Evolutionary conservation across 2,888 invertebrate species (phyloP), one percentile per base, ranked within the genome.

Genomic region (Tethea ocularis): DNA sequence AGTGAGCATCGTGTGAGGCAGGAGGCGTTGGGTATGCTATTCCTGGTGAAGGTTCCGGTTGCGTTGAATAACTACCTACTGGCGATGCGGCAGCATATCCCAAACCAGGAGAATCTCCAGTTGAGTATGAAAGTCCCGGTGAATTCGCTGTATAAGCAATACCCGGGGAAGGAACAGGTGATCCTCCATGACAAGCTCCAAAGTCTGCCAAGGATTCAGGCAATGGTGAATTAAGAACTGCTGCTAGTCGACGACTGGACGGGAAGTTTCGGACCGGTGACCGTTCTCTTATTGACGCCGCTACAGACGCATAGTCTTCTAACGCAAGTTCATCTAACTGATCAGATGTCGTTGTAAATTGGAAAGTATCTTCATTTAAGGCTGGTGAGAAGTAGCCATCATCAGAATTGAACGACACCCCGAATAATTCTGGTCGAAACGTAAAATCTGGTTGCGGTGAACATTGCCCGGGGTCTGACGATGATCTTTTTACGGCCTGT

Each of bases 11-110:
- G 73, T 97, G 97, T 71, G 97, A 97, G 1, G 97, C 97, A 5
- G 97, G 97, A 23, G 97, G 97, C 10, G 97, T 97, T 2, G 97
- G 97, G 80, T 97, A 97, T 23, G 96, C 85, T 51, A 97, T 94
- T 41, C 96, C 95, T 0, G 96, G 96, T n/a, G 96, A 96, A 61
- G 89, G 84, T 59, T 88, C 86, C 3, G 91, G 83, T 57, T 91
- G 91, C 51, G 86, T 86, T 17, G 91, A 89, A 69, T 91, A 91
- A 65, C 85, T 88, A 57, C 87, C 88, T 52, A 86, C 83, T 3
- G 91, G 91, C 5, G 92, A 92, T 6, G 89, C 80, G 20, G 89
- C 92, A 20, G 88, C 80, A 56, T 88, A 93, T 1, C 88, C 80
- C 56, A 92, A 67, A 3, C 91, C 88, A 15, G 92, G 92, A 1